A percentile compares a stretch with the other conserved stretches of the same genome.
Evolutionary conservation across 1,140 invertebrate genomes (phyloP).

Genomic region (Halesus radiatus): DNA sequence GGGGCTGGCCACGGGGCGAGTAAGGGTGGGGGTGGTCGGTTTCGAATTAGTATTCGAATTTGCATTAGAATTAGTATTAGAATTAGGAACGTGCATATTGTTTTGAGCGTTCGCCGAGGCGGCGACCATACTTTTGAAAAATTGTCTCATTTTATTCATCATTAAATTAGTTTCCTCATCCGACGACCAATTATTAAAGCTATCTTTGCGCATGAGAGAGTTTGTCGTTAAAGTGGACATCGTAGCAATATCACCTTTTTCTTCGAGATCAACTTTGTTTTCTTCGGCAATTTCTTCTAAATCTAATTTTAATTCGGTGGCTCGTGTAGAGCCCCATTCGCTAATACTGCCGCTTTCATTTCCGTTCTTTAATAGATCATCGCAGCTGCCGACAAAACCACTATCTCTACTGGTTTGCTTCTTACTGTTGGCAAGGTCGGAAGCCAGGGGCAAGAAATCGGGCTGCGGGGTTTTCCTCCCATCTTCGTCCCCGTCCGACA

Average conservation of each 20-base stretch:
- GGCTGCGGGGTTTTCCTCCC: conserved; percentile 76
- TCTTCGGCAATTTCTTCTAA: conserved; percentile 73
- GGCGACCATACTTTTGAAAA: conserved; percentile 90
- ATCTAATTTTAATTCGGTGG: conserved; percentile 70
- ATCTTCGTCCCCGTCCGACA: conserved; percentile 74
- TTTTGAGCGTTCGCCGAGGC: conserved; percentile 73
- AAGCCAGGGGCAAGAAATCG: conserved; percentile 70
- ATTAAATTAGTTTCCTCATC: conserved; percentile 94
- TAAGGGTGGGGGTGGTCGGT: conserved; percentile 68
- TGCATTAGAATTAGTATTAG: conserved; percentile 33
- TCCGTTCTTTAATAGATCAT: conserved; percentile 83
- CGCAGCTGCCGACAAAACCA: conserved; percentile 89
- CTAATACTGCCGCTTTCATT: conserved; percentile 70
- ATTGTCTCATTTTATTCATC: conserved; percentile 94
- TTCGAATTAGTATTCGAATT: conserved; percentile 61
- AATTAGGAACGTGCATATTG: conserved; percentile 51
- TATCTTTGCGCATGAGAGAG: conserved; percentile 84
- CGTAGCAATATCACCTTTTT: conserved; percentile 64
- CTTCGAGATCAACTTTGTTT: conserved; percentile 65
- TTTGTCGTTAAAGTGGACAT: conserved; percentile 68
- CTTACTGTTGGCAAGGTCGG: conserved; percentile 70
- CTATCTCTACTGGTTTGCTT: conserved; percentile 88
- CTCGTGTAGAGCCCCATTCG: conserved; percentile 65
- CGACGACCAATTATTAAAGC: conserved; percentile 93
- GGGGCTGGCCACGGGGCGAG: conserved; percentile 71